A percentile compares a stretch with the other conserved stretches of the same genome.
Evolutionary conservation across 2,888 invertebrate species (phyloP).

Genomic region (Caenorhabditis becei): DNA sequence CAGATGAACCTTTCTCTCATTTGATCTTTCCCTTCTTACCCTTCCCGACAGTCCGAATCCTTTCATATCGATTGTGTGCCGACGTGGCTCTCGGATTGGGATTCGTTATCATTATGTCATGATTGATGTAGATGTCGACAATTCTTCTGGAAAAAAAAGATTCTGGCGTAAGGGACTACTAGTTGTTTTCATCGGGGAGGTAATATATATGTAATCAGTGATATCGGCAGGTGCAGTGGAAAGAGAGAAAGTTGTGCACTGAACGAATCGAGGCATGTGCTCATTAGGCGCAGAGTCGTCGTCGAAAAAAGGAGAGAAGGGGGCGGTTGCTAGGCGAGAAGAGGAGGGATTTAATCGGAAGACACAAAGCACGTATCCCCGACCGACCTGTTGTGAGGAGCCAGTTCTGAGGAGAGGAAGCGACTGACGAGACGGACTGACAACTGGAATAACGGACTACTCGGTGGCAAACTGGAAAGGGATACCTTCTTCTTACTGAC

Average conservation of each 20-base stretch:
- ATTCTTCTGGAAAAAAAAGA: constrained; percentile 57
- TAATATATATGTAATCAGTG: constrained; percentile 24
- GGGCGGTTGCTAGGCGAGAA: neutral
- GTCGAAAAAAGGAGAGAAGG: neutral
- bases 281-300: constrained; percentile 28
- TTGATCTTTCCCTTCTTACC: constrained; percentile 81
- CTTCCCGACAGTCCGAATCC: constrained; percentile 86
- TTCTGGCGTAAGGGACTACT: neutral
- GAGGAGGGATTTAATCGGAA: constrained; percentile 27
- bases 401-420: constrained; percentile 66
- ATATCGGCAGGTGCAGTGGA: constrained; percentile 21
- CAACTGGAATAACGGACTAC: constrained; percentile 52
- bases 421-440: constrained; percentile 74
- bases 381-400: constrained; percentile 70
- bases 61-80: constrained; percentile 84
- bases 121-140: constrained; percentile 73
- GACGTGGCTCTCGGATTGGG: constrained; percentile 60
- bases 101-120: constrained; percentile 50
- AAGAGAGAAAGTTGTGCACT: constrained; percentile 17
- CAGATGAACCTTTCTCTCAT: constrained; percentile 6
- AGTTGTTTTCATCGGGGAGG: constrained; percentile 1
- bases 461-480: neutral
- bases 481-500: constrained; percentile 63
- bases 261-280: constrained; percentile 28
- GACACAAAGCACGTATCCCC: constrained; percentile 4